Base-by-base conservation (phyloP, 1,140 invertebrate genomes). In the Drosophila burlai region DNA sequence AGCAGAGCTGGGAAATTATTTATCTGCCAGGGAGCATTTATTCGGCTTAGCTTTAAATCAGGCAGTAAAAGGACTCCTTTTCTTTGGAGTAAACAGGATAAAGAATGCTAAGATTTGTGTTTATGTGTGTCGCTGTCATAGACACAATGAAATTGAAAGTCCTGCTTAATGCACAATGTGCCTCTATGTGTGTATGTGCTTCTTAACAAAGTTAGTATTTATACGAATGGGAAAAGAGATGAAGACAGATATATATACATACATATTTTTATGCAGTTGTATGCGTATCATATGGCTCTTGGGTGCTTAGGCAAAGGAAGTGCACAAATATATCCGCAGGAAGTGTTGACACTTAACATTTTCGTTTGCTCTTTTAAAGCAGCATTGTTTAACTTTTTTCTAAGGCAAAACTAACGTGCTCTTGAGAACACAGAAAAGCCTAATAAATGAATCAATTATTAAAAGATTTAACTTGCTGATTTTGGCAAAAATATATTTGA, bases 101-200 rank as follows among this genome's bases (percentile, higher is more conserved):
- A 31, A 13, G 26, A 24, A 46, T 18, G 31, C 36, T 29, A 42
- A 46, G 57, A 78, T 74, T 61, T 79, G 63, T 79, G 64, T 46
- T 67, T 63, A 65, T 75, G 62, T 62, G 67, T 61, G 54, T 47
- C 36, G 59, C 60, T 60, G 64, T 43, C 55, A 46, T 38, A 47
- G 59, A 62, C 52, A 76, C 81, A 85, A 64, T 73, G 59, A 62
- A 82, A 86, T 65, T 82, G 78, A 78, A 74, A 77, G 47, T 80
- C 59, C 76, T 76, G 42, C 31, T 42, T 72, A 82, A 65, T 76
- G 65, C 65, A 71, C 29, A 67, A 21, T 45, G 47, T 29, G 61
- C 49, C 26, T 63, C n/a, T 29, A 21, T 18, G 63, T 36, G 31
- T 31, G 47, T 21, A 6, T 40, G 11, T 26, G 24, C 38, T 60